Evolutionary conservation across 2,888 invertebrate genomes (phyloP).

Genomic region (Dasysyrphus tricinctus): DNA sequence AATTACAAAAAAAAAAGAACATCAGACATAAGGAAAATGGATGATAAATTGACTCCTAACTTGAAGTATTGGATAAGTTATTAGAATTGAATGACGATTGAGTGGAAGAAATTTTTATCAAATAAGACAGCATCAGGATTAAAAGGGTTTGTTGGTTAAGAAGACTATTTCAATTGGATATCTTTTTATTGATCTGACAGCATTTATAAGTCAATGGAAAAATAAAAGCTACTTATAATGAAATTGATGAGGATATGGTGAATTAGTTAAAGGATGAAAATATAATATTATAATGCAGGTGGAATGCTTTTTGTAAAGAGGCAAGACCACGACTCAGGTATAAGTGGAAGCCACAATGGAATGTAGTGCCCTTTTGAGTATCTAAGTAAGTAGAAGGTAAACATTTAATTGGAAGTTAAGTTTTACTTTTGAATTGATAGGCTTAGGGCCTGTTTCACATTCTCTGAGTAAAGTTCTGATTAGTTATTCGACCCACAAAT

Average conservation of each 20-base stretch:
- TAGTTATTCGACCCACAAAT: no score
- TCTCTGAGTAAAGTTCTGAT: no score
- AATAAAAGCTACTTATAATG: not conserved
- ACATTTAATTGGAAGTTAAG: no score
- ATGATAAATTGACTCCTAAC: conserved; percentile 28
- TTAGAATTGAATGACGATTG: conserved; percentile 10
- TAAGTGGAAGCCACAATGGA: no score
- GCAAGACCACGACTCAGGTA: no score
- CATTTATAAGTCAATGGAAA: not conserved
- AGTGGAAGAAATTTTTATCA: conserved; percentile 12
- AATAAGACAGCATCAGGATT: not conserved
- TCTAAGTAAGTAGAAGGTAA: no score
- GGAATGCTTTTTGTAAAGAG: no score
- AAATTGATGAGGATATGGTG: not conserved
- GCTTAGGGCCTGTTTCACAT: no score
- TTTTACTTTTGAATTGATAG: no score
- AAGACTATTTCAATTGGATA: not conserved
- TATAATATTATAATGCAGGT: no score
- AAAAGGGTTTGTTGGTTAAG: not conserved
- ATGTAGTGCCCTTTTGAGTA: no score
- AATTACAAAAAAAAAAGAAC: not conserved
- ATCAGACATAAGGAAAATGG: not conserved
- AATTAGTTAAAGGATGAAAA: not conserved
- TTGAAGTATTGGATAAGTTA: conserved; percentile 20
- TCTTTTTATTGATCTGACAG: conserved; percentile 8